A percentile compares a stretch with the other conserved stretches of the same genome.
phyloP scores from a whole-genome alignment of 2,113 vertebrate genomes.

The Epinephelus fuscoguttatus region DNA sequence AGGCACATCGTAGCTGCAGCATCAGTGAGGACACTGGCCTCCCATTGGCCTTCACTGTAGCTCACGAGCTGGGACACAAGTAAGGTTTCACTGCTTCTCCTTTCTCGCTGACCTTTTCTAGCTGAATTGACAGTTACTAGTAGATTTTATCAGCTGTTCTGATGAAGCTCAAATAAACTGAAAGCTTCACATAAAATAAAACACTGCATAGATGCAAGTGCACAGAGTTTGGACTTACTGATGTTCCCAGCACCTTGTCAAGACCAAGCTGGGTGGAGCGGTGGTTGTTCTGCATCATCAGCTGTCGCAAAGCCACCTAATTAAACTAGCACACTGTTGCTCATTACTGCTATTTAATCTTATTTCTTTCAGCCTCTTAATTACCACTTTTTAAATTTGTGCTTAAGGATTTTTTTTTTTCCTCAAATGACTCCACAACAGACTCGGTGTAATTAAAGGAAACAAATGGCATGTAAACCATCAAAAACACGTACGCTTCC shows the following conservation, averaged over 20 bases:
- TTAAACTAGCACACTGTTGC: not conserved
- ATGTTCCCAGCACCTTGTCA: no score
- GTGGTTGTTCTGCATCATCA: no score
- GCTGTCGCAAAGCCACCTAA: not conserved
- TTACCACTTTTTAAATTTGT: not conserved
- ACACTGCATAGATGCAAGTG: no score
- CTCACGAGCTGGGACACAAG: constrained; percentile 98
- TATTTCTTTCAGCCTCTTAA: not conserved
- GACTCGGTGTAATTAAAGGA: not conserved
- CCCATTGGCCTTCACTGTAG: constrained; percentile 94
- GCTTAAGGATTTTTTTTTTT: not conserved
- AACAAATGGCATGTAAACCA: not conserved
- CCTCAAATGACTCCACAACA: not conserved
- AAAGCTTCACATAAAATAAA: no score
- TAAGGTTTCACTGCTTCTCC: constrained; percentile 70
- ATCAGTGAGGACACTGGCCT: constrained; percentile 96
- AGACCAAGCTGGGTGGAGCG: no score
- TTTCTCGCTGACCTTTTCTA: not conserved
- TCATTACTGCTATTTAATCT: not conserved
- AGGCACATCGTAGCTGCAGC: constrained; percentile 94
- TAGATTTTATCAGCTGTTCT: not conserved
- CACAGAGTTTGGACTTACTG: no score
- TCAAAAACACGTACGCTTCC: not conserved
- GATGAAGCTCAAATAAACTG: no score
- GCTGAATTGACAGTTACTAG: not conserved